A percentile compares a stretch with the other conserved stretches of the same genome.
Conservation (phyloP, 2,113 vertebrate genomes). For the Macaca nemestrina region DNA sequence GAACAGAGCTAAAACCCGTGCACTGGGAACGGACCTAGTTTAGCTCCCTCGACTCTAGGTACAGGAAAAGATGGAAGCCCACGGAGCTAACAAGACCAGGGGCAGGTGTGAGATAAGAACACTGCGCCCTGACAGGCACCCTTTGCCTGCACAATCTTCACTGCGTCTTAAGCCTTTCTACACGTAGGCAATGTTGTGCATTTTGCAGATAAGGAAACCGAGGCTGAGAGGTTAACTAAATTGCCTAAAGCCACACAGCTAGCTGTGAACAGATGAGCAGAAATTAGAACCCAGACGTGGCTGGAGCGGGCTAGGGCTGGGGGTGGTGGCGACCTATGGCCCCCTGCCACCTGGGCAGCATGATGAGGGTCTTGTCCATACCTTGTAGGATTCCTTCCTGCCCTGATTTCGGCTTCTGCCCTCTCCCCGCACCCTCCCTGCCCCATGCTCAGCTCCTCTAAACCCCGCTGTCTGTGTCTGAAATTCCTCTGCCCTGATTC, state of each 20-base stretch:
- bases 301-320: neutral
- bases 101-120: neutral
- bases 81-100: neutral
- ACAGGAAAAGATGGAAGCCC: neutral
- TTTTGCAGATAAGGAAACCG: neutral
- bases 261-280: neutral
- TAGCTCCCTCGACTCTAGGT: neutral
- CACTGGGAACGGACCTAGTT: neutral
- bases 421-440: constrained; percentile 25
- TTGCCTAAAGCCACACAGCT: neutral
- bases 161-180: neutral
- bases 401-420: neutral
- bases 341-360: neutral
- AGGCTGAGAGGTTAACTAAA: neutral
- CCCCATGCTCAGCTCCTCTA: constrained; percentile 39
- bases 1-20: neutral
- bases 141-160: rapidly evolving
- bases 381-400: neutral
- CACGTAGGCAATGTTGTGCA: rapidly evolving
- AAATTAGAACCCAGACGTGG: neutral
- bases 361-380: neutral
- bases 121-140: neutral
- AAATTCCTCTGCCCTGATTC: constrained; percentile 71
- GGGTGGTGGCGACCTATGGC: neutral
- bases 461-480: neutral